A percentile compares a stretch with the other conserved stretches of the same genome.
Evolutionary conservation across 2,888 invertebrate genomes (phyloP).

Genomic region (Drosophila aldrichi): DNA sequence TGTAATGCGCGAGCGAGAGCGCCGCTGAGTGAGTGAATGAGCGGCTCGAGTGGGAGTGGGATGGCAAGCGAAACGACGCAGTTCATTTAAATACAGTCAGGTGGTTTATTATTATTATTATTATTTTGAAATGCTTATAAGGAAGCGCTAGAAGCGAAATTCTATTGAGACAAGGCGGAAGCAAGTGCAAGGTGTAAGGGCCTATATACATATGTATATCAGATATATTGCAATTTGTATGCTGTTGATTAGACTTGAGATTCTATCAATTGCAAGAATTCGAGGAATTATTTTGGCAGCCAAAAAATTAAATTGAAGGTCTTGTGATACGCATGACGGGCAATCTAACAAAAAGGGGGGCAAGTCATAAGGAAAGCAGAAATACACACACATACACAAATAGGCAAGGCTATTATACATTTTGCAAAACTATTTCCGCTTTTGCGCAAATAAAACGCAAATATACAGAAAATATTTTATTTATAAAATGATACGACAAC

Average conservation of each 20-base stretch:
- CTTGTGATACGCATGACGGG: slow-evolving; percentile 46
- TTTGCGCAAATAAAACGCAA: slow-evolving; percentile 59
- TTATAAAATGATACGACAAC: slow-evolving; percentile 26
- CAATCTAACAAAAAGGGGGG: neutral
- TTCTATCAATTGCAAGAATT: slow-evolving; percentile 30
- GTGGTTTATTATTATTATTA: slow-evolving; percentile 33
- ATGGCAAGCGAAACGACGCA: slow-evolving; percentile 20
- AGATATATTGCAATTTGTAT: slow-evolving; percentile 17
- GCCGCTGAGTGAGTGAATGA: neutral
- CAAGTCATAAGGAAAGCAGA: slow-evolving; percentile 18
- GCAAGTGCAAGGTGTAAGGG: slow-evolving; percentile 9
- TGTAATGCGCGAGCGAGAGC: slow-evolving; percentile 23
- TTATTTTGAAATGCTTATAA: slow-evolving; percentile 42
- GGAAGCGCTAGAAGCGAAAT: slow-evolving; percentile 40
- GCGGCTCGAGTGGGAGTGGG: neutral
- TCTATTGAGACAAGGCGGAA: slow-evolving; percentile 45
- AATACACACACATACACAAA: neutral
- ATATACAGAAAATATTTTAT: slow-evolving; percentile 24
- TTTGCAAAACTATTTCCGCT: slow-evolving; percentile 75
- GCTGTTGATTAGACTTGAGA: slow-evolving; percentile 28
- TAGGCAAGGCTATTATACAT: slow-evolving; percentile 23
- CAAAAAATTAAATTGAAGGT: slow-evolving; percentile 46
- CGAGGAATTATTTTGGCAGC: slow-evolving; percentile 45
- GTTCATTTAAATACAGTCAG: slow-evolving; percentile 46
- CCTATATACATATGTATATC: neutral